Conservation (phyloP, 2,797 vertebrate species). For the Cyprinodon diabolis region DNA sequence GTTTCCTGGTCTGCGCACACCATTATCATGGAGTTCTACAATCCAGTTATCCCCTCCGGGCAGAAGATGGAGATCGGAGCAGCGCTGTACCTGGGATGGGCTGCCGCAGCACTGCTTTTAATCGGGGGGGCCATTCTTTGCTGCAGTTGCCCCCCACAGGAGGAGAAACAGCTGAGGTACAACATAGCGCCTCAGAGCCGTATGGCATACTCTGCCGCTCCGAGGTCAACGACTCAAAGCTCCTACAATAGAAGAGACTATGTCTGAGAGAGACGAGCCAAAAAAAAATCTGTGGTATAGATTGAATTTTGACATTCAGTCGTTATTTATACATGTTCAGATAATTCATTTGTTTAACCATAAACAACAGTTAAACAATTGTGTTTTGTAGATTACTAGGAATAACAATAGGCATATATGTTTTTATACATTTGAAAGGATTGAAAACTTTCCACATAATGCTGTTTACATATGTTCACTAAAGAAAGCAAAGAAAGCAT, state of each 20-base stretch:
- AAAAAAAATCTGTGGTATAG: background rate
- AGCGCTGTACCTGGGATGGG: slow-evolving; percentile 91
- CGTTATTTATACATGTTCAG: slow-evolving; percentile 17
- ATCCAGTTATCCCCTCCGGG: slow-evolving; percentile 69
- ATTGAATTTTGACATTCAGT: background rate
- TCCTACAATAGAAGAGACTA: slow-evolving; percentile 93
- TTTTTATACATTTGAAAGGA: slow-evolving; percentile 13
- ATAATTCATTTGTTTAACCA: slow-evolving; percentile 6
- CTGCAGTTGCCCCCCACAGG: slow-evolving; percentile 89
- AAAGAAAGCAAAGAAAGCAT: background rate
- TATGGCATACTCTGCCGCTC: slow-evolving; percentile 83
- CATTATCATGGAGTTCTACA: slow-evolving; percentile 92
- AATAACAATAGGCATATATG: slow-evolving; percentile 15
- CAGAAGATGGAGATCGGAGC: slow-evolving; percentile 93
- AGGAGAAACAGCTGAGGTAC: slow-evolving; percentile 78
- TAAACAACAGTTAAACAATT: background rate
- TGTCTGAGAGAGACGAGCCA: slow-evolving; percentile 74
- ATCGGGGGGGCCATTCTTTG: slow-evolving; percentile 90
- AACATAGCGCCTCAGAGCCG: slow-evolving; percentile 66
- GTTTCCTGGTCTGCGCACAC: slow-evolving; percentile 93
- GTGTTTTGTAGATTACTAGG: background rate
- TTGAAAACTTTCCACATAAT: slow-evolving; percentile 8
- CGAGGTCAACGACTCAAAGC: slow-evolving; percentile 81
- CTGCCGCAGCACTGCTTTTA: slow-evolving; percentile 82
- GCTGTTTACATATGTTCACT: slow-evolving; percentile 45